Evolutionary conservation across 2,113 vertebrate genomes (phyloP).

Genomic region (Scatophagus argus): DNA sequence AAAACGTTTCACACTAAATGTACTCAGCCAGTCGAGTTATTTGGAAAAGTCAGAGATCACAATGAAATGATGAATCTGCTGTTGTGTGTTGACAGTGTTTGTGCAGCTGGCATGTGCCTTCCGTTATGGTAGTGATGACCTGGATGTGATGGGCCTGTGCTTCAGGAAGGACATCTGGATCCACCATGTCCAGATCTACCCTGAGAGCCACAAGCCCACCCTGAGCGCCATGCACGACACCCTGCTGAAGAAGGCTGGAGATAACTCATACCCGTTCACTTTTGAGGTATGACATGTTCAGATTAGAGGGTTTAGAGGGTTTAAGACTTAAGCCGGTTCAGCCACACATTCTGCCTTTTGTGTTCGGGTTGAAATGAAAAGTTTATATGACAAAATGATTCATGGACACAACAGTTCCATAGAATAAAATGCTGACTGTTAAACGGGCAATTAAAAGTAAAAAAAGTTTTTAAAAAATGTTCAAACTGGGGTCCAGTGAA

Average conservation of each 20-base stretch:
- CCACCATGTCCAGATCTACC: conserved; percentile 74
- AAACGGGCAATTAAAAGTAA: too few species aligned
- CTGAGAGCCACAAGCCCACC: conserved; percentile 69
- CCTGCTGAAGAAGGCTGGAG: conserved; percentile 84
- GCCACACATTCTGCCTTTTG: too few species aligned
- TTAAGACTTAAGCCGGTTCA: neutral
- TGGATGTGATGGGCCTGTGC: conserved; percentile 85
- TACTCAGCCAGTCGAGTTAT: accelerated
- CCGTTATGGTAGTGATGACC: conserved; percentile 83
- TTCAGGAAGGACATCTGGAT: conserved; percentile 87
- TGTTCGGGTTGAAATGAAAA: too few species aligned
- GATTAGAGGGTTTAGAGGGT: neutral
- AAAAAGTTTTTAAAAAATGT: too few species aligned
- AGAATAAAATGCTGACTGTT: neutral
- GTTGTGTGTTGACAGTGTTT: conserved; percentile 71
- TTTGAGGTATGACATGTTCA: conserved; percentile 70
- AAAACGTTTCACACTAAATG: neutral
- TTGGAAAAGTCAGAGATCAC: too few species aligned
- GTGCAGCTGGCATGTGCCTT: conserved; percentile 84
- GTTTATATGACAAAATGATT: too few species aligned
- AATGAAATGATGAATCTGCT: neutral
- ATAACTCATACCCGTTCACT: conserved; percentile 74
- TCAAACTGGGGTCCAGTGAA: too few species aligned
- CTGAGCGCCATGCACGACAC: conserved; percentile 77
- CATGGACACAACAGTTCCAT: neutral